Evolutionary conservation across 2,113 vertebrate species (phyloP), one percentile per base, ranked within the genome.

Genomic region (Apteryx owenii): DNA sequence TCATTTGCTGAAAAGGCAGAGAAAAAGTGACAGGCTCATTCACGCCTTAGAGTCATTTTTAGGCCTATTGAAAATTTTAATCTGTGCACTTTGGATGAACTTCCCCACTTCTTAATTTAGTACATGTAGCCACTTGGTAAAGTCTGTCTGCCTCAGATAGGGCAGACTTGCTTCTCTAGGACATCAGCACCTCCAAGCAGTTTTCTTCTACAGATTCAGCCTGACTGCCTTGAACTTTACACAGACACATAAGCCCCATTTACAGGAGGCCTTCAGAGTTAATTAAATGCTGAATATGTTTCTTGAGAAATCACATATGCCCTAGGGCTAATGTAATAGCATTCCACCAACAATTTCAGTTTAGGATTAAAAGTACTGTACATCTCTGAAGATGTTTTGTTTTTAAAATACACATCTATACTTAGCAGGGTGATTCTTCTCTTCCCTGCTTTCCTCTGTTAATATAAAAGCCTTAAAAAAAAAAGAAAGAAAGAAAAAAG

Each of bases 51-150:
- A 99, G 99, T 99, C 97, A 98, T 98, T 99, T 99, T 98, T 98
- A 98, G 98, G 97, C 98, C 98, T 98, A 98, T 98, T 99, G 99
- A 99, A 98, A 98, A 98, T 98, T 98, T 98, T 98, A 98, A 98
- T 98, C 97, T 92, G 98, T 99, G 99, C 96, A 99, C 99, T 99
- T 98, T 97, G 79, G 93, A 87, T 99, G 99, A 99, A 99, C 99
- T 98, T 98, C 97, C 85, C 56, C 87, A 88, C 81, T 97, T 97
- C 98, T 98, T 98, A 98, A 98, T 98, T 98, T 98, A 98, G 98
- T 95, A 94, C 94, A 95, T 95, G 88, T 85, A 98, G 89, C 97
- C 95, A 58, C 97, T 97, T 97, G 96, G 84, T 62, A 90, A 95
- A 92, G 94, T 90, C 95, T 96, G 97, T 95, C 97, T 96, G 97